Base-by-base conservation (phyloP, 2,888 invertebrate genomes). In the Pteria penguin region DNA sequence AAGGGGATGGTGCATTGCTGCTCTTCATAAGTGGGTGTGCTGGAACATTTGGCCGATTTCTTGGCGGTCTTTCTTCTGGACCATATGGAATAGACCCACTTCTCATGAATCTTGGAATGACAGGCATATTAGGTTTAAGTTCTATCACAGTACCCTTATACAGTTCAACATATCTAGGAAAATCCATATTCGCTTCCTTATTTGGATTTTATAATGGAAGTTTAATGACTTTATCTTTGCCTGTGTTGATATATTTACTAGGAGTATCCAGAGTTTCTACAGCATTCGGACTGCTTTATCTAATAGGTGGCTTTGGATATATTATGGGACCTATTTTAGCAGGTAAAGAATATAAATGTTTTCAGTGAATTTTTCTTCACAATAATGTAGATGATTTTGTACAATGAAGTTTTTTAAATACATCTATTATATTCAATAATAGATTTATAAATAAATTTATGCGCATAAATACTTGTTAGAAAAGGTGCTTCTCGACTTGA, bases 171-270 rank as follows among this genome's bases (percentile, higher is more conserved):
- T 83, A 78, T 45, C 67, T 62, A 22, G 83, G 81, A 52, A 72
- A 81, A 11, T 54, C 80, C 8, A 62, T 79, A 26, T 83, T 71
- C 72, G 72, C 83, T 18, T 33, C 79, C 22, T 29, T 83, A 55
- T 62, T 83, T 18, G 83, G 83, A 24, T 66, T 78, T n/a, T 83
- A 83, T 65, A 79, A 79, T 67, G 83, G 83, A 2, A 80, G 83
- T 32, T 81, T 81, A 65, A 80, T 80, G 69, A 76, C 81, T 55
- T 76, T 81, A 26, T 81, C 81, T 73, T 81, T 80, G 57, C 72
- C 75, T 24, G 77, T 83, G 22, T 79, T 80, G 54, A 68, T 78
- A 0, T 76, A 80, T 55, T 54, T 83, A 3, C 81, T 83, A 29
- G 81, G 83, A 36, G 27, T 78, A 2, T 76, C 79, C 60, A 77